Evolutionary conservation across 2,113 vertebrate genomes (phyloP).

Genomic region (Cyprinus carpio): DNA sequence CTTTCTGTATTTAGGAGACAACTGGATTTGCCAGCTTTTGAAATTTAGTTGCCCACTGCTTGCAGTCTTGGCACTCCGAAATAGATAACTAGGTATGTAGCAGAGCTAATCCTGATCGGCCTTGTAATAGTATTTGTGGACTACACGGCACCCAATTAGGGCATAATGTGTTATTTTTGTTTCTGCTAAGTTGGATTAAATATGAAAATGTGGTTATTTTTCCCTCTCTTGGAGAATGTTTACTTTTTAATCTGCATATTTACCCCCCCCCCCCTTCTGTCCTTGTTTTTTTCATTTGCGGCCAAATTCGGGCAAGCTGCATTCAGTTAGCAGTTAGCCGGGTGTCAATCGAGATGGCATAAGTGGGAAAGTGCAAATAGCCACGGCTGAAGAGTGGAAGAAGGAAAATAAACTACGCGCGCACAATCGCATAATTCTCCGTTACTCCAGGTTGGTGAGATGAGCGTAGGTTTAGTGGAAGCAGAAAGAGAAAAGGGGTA

Average conservation of each 20-base stretch:
- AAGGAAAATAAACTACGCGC: neutral
- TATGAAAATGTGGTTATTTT: slow-evolving; percentile 72
- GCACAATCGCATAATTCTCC: slow-evolving; percentile 66
- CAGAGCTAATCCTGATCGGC: slow-evolving; percentile 82
- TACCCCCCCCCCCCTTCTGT: neutral
- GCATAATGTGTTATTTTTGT: slow-evolving; percentile 83
- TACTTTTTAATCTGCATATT: slow-evolving; percentile 69
- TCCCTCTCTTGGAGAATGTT: slow-evolving; percentile 61
- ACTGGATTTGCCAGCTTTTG: slow-evolving; percentile 87
- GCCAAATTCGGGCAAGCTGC: slow-evolving; percentile 36
- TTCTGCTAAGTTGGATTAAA: slow-evolving; percentile 81
- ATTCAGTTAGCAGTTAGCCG: slow-evolving; percentile 31
- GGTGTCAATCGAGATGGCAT: slow-evolving; percentile 39
- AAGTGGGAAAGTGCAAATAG: slow-evolving; percentile 36
- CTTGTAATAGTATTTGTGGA: slow-evolving; percentile 85
- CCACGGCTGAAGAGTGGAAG: slow-evolving; percentile 1
- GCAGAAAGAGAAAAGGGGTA: slow-evolving; percentile 75
- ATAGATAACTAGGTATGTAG: slow-evolving; percentile 86
- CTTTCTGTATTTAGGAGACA: slow-evolving; percentile 87
- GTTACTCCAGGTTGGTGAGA: slow-evolving; percentile 77
- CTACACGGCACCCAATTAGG: slow-evolving; percentile 81
- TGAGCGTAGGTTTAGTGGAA: slow-evolving; percentile 79
- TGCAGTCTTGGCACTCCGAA: slow-evolving; percentile 80
- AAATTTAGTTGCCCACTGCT: slow-evolving; percentile 85
- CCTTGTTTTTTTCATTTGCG: slow-evolving; percentile 13